Base-by-base conservation (phyloP, 2,888 invertebrate genomes). In the Spialia ferax region DNA sequence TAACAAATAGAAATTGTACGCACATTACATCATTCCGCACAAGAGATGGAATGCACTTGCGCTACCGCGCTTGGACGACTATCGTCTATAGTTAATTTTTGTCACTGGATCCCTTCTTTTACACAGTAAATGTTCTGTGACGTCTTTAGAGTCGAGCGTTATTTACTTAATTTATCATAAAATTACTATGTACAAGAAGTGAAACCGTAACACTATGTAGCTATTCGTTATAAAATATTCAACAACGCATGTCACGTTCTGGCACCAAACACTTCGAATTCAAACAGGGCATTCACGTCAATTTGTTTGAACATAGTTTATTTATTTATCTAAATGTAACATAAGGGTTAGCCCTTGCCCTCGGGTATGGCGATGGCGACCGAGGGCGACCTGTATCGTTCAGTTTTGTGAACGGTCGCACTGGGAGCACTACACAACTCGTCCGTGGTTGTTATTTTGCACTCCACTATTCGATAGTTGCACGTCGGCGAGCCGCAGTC, bases 291-390 rank as follows among this genome's bases (percentile, higher is more conserved):
- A 59, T 59, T 65, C 65, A 65, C 65, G 29, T 50, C 26, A 64
- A 57, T 50, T 65, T 35, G 61, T 64, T 65, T 59, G 78, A 83
- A 83, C 77, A 76, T 70, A 79, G 75, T 77, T 77, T 75, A 79
- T 77, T 72, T 77, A 79, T 78, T 71, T 79, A 78, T 77, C 79
- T 84, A 80, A 73, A 64, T 32, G 32, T 63, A 66, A 59, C 64
- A 50, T 59, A 18, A 50, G 64, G 64, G 71, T 88, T 93, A 93
- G 75, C 94, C 94, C 74, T 94, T 95, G 55, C 94, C 94, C 74
- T 95, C 86, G 0, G 95, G 95, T 84, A 95, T 90, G 70, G 94
- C 89, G 78, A 95, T 95, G 22, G 95, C 95, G 70, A 95, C 95
- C 26, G 95, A 94, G 74, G 94, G 92, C 48, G 92, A 89, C 79